A percentile compares a stretch with the other conserved stretches of the same genome.
Evolutionary conservation across 1,140 invertebrate species (phyloP).

Genomic region (Maconellicoccus hirsutus): DNA sequence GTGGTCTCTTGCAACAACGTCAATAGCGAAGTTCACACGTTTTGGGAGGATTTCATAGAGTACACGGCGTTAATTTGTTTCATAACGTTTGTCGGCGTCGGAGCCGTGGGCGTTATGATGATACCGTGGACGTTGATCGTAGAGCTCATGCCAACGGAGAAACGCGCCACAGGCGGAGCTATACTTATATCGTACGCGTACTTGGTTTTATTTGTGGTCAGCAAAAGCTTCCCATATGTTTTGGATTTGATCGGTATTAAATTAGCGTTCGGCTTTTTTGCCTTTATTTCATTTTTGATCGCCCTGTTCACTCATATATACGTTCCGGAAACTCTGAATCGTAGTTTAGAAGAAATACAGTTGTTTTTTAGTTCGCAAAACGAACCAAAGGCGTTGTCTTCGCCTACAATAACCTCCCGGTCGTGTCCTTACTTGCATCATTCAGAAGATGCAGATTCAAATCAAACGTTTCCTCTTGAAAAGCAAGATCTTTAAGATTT

Average conservation of each 20-base stretch:
- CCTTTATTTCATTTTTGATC: slow-evolving; percentile 43
- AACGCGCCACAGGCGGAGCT: slow-evolving; percentile 41
- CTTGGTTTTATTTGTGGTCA: slow-evolving; percentile 48
- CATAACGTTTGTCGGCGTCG: slow-evolving; percentile 41
- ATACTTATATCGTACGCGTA: slow-evolving; percentile 48
- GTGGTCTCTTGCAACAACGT: background rate
- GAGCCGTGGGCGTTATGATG: slow-evolving; percentile 42
- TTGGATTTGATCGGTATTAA: slow-evolving; percentile 40
- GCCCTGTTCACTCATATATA: slow-evolving; percentile 46
- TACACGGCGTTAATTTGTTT: slow-evolving; percentile 37
- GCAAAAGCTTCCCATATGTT: slow-evolving; percentile 48
- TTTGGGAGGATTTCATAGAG: background rate
- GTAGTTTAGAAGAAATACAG: slow-evolving; percentile 46
- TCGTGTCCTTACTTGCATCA: too few species aligned
- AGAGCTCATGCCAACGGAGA: slow-evolving; percentile 35
- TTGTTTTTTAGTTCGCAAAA: too few species aligned
- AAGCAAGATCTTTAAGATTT: too few species aligned
- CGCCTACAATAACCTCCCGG: too few species aligned
- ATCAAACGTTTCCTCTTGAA: too few species aligned
- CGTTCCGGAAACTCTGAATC: slow-evolving; percentile 62
- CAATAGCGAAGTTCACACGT: too few species aligned
- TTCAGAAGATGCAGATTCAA: too few species aligned
- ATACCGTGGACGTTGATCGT: slow-evolving; percentile 53
- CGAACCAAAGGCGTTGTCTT: too few species aligned
- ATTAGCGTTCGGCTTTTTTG: slow-evolving; percentile 49